Percentiles rank a stretch among this genome's conserved stretches.
Evolutionary conservation across 2,888 invertebrate genomes (phyloP).

Genomic region (Boloria euphrosyne): DNA sequence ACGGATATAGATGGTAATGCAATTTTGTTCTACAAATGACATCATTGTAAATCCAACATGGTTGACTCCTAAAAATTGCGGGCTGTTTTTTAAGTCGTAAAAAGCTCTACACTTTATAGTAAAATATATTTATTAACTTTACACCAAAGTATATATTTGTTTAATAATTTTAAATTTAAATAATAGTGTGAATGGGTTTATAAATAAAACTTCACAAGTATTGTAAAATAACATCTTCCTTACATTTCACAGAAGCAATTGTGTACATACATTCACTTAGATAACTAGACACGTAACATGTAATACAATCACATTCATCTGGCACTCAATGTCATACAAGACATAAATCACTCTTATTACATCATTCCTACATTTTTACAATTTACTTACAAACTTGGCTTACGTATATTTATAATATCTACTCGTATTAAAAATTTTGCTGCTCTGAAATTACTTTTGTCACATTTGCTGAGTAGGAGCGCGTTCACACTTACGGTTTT

Average conservation of each 20-base stretch:
- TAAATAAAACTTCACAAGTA: conserved; percentile 49
- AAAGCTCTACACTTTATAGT: too few relatives aligned
- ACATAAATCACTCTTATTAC: conserved; percentile 28
- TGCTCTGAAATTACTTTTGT: too few relatives aligned
- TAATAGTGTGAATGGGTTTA: not conserved
- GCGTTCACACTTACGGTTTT: too few relatives aligned
- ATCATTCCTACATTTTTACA: conserved; percentile 36
- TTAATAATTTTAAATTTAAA: not conserved
- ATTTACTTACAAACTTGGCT: conserved; percentile 5
- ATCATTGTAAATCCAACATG: too few relatives aligned
- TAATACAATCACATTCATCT: conserved; percentile 77
- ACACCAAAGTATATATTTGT: too few relatives aligned
- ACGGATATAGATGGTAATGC: too few relatives aligned
- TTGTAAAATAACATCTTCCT: conserved; percentile 78
- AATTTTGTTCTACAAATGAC: too few relatives aligned
- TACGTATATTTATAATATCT: not conserved
- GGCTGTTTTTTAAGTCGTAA: too few relatives aligned
- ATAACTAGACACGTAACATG: conserved; percentile 57
- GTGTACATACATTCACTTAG: conserved; percentile 69
- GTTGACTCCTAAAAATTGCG: too few relatives aligned
- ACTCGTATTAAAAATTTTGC: too few relatives aligned
- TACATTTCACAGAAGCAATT: conserved; percentile 68
- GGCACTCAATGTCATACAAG: conserved; percentile 66
- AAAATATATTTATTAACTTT: too few relatives aligned
- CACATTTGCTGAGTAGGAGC: too few relatives aligned